Evolutionary conservation across 2,113 vertebrate species (phyloP), one percentile per base, ranked within the genome.

Genomic region (Pleuronectes platessa): DNA sequence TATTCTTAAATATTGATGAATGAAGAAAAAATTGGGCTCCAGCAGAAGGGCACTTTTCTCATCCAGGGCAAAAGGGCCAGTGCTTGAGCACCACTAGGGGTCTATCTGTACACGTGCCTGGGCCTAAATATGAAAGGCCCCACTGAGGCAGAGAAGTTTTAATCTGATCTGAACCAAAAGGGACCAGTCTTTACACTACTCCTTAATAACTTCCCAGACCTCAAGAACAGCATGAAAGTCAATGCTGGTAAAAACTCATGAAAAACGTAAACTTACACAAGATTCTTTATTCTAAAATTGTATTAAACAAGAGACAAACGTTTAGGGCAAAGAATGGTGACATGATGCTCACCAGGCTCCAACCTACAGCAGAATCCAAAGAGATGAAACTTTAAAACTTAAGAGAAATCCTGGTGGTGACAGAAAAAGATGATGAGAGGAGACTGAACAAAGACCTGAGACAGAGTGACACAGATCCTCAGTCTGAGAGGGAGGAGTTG

Each of bases 91-190:
- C 24, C 24, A 24, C 24, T 24, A 24, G 24, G 24, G 24, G 24
- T 24, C 24, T 24, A 24, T 24, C 24, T 24, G 24, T 24, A 2
- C 24, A 24, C 2, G 24, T 24, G 24, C 2, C 80, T 92, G 89
- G 18, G 55, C 71, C 62, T 18, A 71, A 72, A 71, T 83, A 31
- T 31, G 1, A 31, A 31, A 69, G 67, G 23, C 42, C 64, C 65
- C 15, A 11, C 0, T 31, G 40, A 65, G 65, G 56, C 27, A 65
- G 61, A 56, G n/a, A 1, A 31, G 20, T 63, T 72, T 74, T 81
- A 75, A 71, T 76, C 20, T 74, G 71, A 81, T 75, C 68, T 56
- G 37, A 65, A 71, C 37, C 20, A 21, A 20, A 56, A 13, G 18
- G 21, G 12, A 21, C n/a, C 8, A 56, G 5, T 68, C 27, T 2